Evolutionary conservation across 2,113 vertebrate genomes (phyloP).

Genomic region (Tetrax tetrax): DNA sequence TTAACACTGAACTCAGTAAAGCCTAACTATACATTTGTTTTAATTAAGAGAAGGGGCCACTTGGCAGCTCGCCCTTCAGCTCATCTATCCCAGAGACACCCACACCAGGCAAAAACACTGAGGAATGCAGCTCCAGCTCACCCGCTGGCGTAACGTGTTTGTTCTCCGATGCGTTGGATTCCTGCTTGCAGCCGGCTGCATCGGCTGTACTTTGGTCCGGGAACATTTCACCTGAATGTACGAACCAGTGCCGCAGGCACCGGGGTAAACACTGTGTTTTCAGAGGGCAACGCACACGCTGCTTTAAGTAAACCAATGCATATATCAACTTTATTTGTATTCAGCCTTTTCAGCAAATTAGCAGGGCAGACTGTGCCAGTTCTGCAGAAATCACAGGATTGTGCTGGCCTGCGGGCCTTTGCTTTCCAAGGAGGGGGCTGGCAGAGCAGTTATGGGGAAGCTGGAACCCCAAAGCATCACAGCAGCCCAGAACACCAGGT

Average conservation of each 20-base stretch:
- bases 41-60: not conserved
- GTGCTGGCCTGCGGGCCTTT: not conserved
- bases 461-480: not conserved
- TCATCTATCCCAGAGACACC: not conserved
- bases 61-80: not conserved
- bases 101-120: not conserved
- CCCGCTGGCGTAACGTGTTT: conserved; percentile 37
- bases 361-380: not conserved
- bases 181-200: not conserved
- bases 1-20: not conserved
- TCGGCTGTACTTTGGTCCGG: conserved; percentile 48
- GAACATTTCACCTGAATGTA: conserved; percentile 42
- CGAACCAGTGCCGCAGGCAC: not conserved
- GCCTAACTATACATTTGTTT: not conserved
- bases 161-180: not conserved
- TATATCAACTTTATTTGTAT: not conserved
- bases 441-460: not conserved
- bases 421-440: not conserved
- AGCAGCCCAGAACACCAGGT: not conserved
- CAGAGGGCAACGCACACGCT: not conserved
- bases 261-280: conserved; percentile 10
- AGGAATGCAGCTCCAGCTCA: conserved; percentile 55
- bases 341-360: not conserved
- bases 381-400: not conserved
- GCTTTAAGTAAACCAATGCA: not conserved